These are phyloP conservation scores for Cylindroiulus punctatus DNA, from an alignment of 2,888 invertebrate species.

Conservation along the genomic window DNA sequence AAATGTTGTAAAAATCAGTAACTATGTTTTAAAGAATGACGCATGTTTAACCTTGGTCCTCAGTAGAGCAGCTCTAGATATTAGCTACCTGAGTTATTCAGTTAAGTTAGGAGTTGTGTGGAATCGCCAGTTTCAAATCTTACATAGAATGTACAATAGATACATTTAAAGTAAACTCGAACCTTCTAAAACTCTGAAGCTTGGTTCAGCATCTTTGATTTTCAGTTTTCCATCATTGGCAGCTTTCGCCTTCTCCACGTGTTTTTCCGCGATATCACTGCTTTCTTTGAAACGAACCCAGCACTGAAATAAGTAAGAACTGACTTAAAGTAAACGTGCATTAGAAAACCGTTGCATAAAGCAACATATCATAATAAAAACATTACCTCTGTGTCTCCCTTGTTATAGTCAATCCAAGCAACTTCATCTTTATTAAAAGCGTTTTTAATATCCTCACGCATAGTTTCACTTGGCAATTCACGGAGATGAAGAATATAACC, in stretches of 20 bases:
- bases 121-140: no score
- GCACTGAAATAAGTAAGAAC: slow-evolving; percentile 38
- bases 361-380: not conserved
- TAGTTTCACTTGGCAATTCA: not conserved
- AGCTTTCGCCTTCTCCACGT: slow-evolving; percentile 7
- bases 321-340: not conserved
- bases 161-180: not conserved
- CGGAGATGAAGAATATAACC: slow-evolving; percentile 37
- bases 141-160: not conserved
- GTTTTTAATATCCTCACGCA: slow-evolving; percentile 52
- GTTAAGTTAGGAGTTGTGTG: no score
- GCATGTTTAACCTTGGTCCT: no score
- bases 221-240: slow-evolving; percentile 49
- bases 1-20: not conserved
- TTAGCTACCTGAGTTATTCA: no score
- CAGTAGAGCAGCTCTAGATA: no score
- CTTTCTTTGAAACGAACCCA: slow-evolving; percentile 51
- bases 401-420: slow-evolving; percentile 55
- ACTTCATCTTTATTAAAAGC: slow-evolving; percentile 21
- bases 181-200: slow-evolving; percentile 44
- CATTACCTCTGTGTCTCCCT: slow-evolving; percentile 48
- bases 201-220: slow-evolving; percentile 12
- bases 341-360: not conserved
- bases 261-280: not conserved
- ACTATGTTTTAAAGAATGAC: no score